Conservation (phyloP, 64 coral and sea anemone genomes). For the Montipora efflorescens region DNA sequence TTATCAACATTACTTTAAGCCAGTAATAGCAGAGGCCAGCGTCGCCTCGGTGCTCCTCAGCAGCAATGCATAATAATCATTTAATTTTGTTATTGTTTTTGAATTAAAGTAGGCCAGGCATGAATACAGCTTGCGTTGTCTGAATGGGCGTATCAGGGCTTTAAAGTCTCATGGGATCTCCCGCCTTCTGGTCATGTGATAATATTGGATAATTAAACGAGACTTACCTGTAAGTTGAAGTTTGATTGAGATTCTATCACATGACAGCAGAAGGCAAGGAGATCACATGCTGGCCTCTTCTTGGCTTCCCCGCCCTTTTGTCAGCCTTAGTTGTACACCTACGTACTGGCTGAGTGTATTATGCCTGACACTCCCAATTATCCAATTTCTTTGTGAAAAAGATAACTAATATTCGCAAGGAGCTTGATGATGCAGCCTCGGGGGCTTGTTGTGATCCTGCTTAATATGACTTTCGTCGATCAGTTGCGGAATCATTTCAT, state of each 20-base stretch:
- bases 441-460: no score
- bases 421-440: no score
- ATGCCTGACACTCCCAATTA: background rate
- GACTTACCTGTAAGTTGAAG: no score
- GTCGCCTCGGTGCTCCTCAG: background rate
- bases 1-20: background rate
- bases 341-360: background rate
- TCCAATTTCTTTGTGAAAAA: no score
- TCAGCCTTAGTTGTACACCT: background rate
- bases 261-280: no score
- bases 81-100: background rate
- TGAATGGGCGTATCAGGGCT: background rate
- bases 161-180: constrained; percentile 2
- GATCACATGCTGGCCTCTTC: background rate
- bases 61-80: background rate
- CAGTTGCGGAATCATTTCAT: no score
- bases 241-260: no score
- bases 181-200: no score
- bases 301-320: background rate
- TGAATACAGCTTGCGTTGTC: background rate
- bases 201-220: no score
- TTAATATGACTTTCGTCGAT: no score
- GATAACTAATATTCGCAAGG: no score
- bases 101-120: background rate
- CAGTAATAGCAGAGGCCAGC: background rate